These are phyloP conservation scores for Andrena flavipes DNA, from an alignment of 2,888 invertebrate species.

Conservation along the genomic window DNA sequence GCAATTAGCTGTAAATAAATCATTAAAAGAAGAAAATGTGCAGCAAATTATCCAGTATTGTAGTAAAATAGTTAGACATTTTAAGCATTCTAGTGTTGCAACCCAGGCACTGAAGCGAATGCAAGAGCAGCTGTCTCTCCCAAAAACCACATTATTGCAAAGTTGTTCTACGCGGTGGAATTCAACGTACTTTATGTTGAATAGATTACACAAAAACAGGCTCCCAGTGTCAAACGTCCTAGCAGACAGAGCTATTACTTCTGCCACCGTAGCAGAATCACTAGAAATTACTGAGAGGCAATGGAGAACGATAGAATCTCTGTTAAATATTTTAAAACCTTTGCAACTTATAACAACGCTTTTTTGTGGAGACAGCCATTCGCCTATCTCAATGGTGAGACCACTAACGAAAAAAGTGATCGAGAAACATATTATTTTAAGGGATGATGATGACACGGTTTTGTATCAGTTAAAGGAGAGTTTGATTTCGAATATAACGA, in stretches of 20 bases:
- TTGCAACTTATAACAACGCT: conserved; percentile 29
- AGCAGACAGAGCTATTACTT: conserved; percentile 37
- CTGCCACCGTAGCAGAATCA: conserved; percentile 16
- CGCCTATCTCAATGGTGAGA: conserved; percentile 17
- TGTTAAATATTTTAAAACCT: conserved; percentile 21
- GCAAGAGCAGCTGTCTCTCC: not conserved
- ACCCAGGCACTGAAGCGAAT: conserved; percentile 22
- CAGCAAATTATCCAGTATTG: not conserved
- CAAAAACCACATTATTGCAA: conserved; percentile 41
- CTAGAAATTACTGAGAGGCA: conserved; percentile 35
- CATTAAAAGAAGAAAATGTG: conserved; percentile 1
- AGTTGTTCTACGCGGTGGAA: conserved; percentile 33
- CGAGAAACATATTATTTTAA: not conserved
- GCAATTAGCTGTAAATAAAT: conserved; percentile 11
- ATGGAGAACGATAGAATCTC: conserved; percentile 38
- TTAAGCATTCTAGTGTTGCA: conserved; percentile 47
- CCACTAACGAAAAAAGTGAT: conserved; percentile 5
- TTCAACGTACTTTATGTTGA: conserved; percentile 23
- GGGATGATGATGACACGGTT: not conserved
- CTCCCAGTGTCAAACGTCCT: conserved; percentile 40
- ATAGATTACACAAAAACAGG: conserved; percentile 31
- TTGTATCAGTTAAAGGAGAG: not conserved
- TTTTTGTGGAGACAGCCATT: conserved; percentile 28
- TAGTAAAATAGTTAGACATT: conserved; percentile 40
- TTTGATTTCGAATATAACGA: not conserved